These are phyloP conservation scores for Syritta pipiens DNA, from an alignment of 2,888 invertebrate species.

Conservation along the genomic window DNA sequence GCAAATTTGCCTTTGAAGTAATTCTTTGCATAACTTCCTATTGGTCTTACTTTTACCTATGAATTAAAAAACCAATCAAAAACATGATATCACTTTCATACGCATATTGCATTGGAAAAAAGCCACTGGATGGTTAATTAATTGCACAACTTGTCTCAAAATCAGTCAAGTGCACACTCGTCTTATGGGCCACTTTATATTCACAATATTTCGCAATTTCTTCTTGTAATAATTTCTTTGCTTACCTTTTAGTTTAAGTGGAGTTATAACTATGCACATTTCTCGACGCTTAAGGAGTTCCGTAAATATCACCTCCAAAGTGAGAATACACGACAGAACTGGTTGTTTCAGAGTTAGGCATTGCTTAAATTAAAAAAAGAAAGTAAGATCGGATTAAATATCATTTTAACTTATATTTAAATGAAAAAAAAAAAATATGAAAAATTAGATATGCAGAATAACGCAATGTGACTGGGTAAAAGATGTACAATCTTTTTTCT, in stretches of 20 bases:
- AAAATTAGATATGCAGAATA: background rate
- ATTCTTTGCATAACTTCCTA: background rate
- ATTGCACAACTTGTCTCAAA: conserved; percentile 15
- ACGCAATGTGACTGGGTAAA: background rate
- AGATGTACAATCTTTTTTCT: conserved; percentile 18
- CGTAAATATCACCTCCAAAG: conserved; percentile 86
- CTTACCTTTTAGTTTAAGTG: conserved; percentile 82
- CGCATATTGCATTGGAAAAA: conserved; percentile 11
- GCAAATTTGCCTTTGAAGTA: too few relatives aligned
- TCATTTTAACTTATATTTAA: background rate
- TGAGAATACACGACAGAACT: conserved; percentile 82
- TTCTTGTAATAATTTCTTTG: background rate
- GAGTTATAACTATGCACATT: conserved; percentile 83
- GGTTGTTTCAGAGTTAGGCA: conserved; percentile 75
- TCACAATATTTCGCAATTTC: conserved; percentile 5
- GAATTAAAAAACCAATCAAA: background rate
- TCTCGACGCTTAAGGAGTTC: conserved; percentile 85
- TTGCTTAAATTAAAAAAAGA: conserved; percentile 70
- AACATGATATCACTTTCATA: conserved; percentile 33
- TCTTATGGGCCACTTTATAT: too few relatives aligned
- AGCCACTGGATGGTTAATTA: conserved; percentile 6
- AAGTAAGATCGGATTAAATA: conserved; percentile 1
- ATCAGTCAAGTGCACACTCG: too few relatives aligned
- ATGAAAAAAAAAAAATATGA: conserved; percentile 7
- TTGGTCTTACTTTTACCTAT: too few relatives aligned